phyloP scores from a whole-genome alignment of 2,113 vertebrate genomes.

The Forbesichthys agassizii region DNA sequence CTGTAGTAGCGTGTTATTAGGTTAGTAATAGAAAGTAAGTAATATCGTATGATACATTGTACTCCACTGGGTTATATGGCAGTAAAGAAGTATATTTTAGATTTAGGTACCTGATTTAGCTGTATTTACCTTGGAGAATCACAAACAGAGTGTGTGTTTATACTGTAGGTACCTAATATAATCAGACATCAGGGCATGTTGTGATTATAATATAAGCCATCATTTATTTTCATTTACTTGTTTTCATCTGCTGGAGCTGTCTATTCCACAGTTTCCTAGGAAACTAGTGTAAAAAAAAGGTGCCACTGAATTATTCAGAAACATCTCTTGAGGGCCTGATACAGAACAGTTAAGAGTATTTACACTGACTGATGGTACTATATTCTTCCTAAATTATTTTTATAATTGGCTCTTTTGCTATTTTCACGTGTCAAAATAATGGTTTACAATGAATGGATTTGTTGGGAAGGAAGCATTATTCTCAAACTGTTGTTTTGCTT shows the following conservation, averaged over 20 bases:
- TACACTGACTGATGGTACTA: no score
- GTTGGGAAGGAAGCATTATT: no score
- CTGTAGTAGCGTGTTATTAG: neutral
- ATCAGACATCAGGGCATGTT: slow-evolving; percentile 11
- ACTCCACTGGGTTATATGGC: neutral
- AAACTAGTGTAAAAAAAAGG: slow-evolving; percentile 52
- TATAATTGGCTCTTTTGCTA: no score
- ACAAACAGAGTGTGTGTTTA: no score
- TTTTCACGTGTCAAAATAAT: no score
- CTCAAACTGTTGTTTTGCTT: no score
- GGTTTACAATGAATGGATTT: no score
- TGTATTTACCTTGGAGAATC: neutral
- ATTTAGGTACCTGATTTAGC: neutral
- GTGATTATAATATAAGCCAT: slow-evolving; percentile 48
- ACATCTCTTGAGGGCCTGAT: slow-evolving; percentile 50
- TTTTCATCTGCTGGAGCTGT: slow-evolving; percentile 35
- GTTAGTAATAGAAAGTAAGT: no score
- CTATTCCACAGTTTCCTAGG: slow-evolving; percentile 62
- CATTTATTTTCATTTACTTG: slow-evolving; percentile 47
- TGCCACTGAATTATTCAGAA: slow-evolving; percentile 69
- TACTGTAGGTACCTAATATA: neutral
- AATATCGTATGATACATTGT: neutral
- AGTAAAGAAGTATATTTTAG: slow-evolving; percentile 12
- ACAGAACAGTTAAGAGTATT: slow-evolving; percentile 37
- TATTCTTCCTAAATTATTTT: no score